Base-by-base conservation (phyloP, 2,888 invertebrate species). In the Unio pictorum region DNA sequence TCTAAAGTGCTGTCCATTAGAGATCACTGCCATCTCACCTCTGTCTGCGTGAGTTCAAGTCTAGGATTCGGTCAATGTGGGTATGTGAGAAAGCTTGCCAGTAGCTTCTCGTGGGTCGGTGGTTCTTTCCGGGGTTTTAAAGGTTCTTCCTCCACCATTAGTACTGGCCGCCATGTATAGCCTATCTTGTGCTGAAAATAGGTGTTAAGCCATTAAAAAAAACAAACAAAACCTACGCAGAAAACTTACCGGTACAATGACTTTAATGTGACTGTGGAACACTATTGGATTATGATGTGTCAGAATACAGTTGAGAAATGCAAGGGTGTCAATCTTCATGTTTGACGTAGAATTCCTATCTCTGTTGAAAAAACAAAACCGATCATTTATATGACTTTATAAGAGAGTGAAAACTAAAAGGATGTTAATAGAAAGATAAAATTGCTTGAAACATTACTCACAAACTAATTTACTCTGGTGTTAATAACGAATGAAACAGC, bases 261-360 rank as follows among this genome's bases (percentile, higher is more conserved):
- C 83, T 67, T 79, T 79, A 68, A 90, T 81, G 76, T 89, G 89
- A 15, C 87, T 84, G 74, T 89, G 89, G 72, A 90, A 90, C 60
- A 89, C 87, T 2, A 79, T 69, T 0, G 94, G 94, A 58, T 92
- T 93, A 90, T 97, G 97, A 4, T 95, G 94, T 64, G 94, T 93
- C 74, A 97, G 91, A 69, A 97, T 91, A 87, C 94, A 94, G 90
- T 95, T 94, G 72, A 99, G 93, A 91, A 99, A 99, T 61, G 95
- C 94, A 61, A 99, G 91, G 0, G 98, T 96, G 88, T 98, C 98
- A 83, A 99, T 99, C 85, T 90, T 91, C 96, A 99, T 98, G 82
- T 98, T 98, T 66, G 97, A 97, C 62, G 96, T 96, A 0, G 97
- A 96, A 88, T 95, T 95, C 87, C 97, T 97, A 87, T 98, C 98